Evolutionary conservation across 2,797 vertebrate genomes (phyloP).

Genomic region (Urosaurus nigricauda): DNA sequence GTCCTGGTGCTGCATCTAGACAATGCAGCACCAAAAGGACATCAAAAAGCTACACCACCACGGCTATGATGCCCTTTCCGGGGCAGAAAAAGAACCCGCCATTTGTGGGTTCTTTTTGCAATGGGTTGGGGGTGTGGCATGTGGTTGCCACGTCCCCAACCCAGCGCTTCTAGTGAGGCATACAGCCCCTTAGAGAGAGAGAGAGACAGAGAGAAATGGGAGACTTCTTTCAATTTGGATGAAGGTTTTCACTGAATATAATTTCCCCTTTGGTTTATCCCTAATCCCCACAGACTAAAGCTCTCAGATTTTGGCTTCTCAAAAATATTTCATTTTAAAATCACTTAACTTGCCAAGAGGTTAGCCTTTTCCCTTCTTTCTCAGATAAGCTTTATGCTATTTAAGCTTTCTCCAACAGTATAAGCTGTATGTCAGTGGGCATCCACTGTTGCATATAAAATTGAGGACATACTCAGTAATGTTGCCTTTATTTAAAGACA

Average conservation of each 20-base stretch:
- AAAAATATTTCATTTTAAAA: conserved; percentile 54
- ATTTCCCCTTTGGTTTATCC: background rate
- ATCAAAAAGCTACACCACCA: too few relatives aligned
- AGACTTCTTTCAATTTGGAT: background rate
- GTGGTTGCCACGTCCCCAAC: too few relatives aligned
- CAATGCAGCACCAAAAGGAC: too few relatives aligned
- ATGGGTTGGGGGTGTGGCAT: too few relatives aligned
- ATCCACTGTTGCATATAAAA: conserved; percentile 15
- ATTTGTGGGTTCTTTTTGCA: too few relatives aligned
- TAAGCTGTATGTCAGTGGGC: conserved; percentile 18
- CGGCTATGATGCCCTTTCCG: too few relatives aligned
- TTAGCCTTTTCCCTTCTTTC: background rate
- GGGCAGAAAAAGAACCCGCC: too few relatives aligned
- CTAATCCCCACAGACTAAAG: background rate
- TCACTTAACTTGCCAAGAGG: conserved; percentile 39
- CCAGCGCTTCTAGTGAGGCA: too few relatives aligned
- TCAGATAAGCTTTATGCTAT: conserved; percentile 8
- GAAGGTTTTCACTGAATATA: background rate
- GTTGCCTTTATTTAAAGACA: conserved; percentile 31
- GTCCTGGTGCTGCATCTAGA: too few relatives aligned
- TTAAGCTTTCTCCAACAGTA: background rate
- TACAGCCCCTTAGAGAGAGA: too few relatives aligned
- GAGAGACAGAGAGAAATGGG: background rate
- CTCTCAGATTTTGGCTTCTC: background rate
- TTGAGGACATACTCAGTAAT: background rate